Base-by-base conservation (phyloP, 2,797 vertebrate genomes). In the Arnoldichthys spilopterus region DNA sequence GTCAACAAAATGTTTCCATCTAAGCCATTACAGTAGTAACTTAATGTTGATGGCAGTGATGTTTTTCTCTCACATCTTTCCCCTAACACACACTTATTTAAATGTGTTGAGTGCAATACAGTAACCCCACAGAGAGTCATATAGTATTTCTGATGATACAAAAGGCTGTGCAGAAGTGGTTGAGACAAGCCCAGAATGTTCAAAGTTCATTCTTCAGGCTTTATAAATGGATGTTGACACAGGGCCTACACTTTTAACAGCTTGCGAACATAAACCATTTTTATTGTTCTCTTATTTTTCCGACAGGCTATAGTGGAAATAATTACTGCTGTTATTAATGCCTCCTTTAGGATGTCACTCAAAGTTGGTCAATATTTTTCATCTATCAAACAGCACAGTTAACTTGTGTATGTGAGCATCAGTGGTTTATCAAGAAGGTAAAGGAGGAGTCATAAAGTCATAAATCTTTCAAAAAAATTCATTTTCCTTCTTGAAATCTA, bases 21-120 rank as follows among this genome's bases (percentile, higher is more conserved):
- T 26, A 62, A 53, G 78, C 40, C 43, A 51, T 74, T 74, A 68
- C 40, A 30, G 72, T 53, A 62, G 62, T 80, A 74, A 61, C 54
- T 37, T 51, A 26, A 69, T 49, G 53, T 49, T 61, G 71, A 51
- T 64, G 63, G 64, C 22, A 61, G 15, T n/a, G 54, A 58, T 56
- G 24, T 40, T 74, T 73, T 56, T 59, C 34, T n/a, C 37, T 67
- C 61, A 34, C 64, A 58, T 8, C 40, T 37, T 22, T 59, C 66
- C 32, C 9, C 12, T 28, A 47, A 18, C 47, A 53, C 73, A 61
- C 43, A 30, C 24, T 53, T 64, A 69, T 74, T 59, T 22, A 47
- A 22, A 51, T 51, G 37, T 26, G 74, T 79, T 68, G 68, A 28
- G 18, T 47, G n/a, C 58, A 74, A 61, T 74, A n/a, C n/a, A n/a